These are phyloP conservation scores for Drosophila kurseongensis DNA, from an alignment of 1,140 invertebrate genomes.

Conservation along the genomic window DNA sequence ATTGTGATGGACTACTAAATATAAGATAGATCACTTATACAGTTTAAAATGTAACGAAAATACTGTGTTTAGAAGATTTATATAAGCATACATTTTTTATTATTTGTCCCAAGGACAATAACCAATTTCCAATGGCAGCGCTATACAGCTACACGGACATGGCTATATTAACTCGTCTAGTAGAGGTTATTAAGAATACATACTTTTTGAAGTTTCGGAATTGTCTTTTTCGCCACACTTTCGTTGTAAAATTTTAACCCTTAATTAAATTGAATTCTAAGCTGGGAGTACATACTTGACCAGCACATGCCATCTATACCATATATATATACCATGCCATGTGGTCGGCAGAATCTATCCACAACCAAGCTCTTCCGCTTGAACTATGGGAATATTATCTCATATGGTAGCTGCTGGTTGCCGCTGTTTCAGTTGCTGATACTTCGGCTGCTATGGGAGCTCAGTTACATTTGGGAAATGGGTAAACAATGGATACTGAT, in stretches of 20 bases:
- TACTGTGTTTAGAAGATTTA: too few relatives aligned
- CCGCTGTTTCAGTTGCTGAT: constrained; percentile 11
- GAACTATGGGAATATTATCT: constrained; percentile 33
- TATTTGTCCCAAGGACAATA: too few relatives aligned
- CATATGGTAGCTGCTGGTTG: constrained; percentile 2
- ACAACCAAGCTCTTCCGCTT: constrained; percentile 15
- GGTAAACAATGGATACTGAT: constrained; percentile 59
- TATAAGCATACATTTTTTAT: too few relatives aligned
- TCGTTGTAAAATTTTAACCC: neutral
- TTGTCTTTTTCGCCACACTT: too few relatives aligned
- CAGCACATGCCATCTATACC: neutral
- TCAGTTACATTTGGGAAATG: constrained; percentile 46
- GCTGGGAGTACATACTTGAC: neutral
- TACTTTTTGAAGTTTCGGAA: too few relatives aligned
- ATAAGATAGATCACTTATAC: too few relatives aligned
- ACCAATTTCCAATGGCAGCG: too few relatives aligned
- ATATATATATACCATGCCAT: neutral
- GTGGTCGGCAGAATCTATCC: constrained; percentile 5
- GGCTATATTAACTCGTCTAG: too few relatives aligned
- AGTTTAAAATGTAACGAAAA: too few relatives aligned
- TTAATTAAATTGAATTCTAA: neutral
- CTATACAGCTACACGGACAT: too few relatives aligned
- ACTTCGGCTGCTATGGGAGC: constrained; percentile 8
- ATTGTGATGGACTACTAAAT: too few relatives aligned
- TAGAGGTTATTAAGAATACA: too few relatives aligned